Percentiles rank a stretch among this genome's conserved stretches.
Evolutionary conservation across 2,797 vertebrate genomes (phyloP).

Genomic region (Acrocephalus scirpaceus): DNA sequence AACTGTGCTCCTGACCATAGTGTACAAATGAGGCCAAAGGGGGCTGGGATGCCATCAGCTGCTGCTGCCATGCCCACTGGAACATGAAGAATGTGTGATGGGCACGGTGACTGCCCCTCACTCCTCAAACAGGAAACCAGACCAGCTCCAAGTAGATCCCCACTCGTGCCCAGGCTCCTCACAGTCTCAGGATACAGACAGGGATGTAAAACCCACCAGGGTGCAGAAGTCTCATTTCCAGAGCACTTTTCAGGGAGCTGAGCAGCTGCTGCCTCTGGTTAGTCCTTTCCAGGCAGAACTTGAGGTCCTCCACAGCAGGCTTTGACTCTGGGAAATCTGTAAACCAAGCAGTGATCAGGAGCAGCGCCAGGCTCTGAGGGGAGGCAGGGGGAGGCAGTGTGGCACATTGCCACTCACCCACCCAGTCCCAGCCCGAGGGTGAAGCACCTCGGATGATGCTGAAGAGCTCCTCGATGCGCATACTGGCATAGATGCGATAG

Average conservation of each 20-base stretch:
- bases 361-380: accelerated
- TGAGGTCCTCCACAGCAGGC: slow-evolving; percentile 94
- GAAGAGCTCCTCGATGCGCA: slow-evolving; percentile 97
- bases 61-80: not conserved
- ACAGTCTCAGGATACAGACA: not conserved
- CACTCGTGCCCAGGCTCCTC: not conserved
- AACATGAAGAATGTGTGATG: accelerated
- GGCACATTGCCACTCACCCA: not conserved
- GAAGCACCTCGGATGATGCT: slow-evolving; percentile 91
- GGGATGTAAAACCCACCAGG: slow-evolving; percentile 80
- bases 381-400: not conserved
- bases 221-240: slow-evolving; percentile 93
- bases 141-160: not conserved
- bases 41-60: not conserved
- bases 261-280: slow-evolving; percentile 95
- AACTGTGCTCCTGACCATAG: not conserved
- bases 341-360: not conserved
- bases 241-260: slow-evolving; percentile 88
- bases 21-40: not conserved
- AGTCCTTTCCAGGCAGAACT: slow-evolving; percentile 94
- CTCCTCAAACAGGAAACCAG: not conserved
- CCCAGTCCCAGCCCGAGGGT: not conserved
- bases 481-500: slow-evolving; percentile 92
- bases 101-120: not conserved
- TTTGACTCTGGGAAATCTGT: slow-evolving; percentile 97